phyloP scores from a whole-genome alignment of 2,113 vertebrate genomes.

The Alligator mississippiensis region DNA sequence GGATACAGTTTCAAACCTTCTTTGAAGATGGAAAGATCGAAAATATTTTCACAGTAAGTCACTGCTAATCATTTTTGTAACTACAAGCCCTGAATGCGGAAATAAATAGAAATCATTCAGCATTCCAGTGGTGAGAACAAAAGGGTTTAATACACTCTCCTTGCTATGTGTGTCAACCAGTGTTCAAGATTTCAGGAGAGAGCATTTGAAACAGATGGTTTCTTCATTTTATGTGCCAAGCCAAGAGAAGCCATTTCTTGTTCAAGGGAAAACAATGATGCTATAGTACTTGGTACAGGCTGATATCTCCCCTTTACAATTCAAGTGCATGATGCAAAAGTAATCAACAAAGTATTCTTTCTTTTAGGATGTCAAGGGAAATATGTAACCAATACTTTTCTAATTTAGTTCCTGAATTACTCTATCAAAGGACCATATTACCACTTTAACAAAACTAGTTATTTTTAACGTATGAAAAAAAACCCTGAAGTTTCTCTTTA shows the following conservation, averaged over 20 bases:
- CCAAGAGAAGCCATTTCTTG: constrained; percentile 42
- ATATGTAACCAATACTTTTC: constrained; percentile 24
- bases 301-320: background rate
- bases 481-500: background rate
- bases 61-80: background rate
- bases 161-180: background rate
- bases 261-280: background rate
- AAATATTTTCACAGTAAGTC: background rate
- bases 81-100: constrained; percentile 1
- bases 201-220: constrained; percentile 36
- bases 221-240: constrained; percentile 23
- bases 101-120: background rate
- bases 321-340: constrained; percentile 42
- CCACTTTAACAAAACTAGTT: background rate
- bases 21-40: background rate
- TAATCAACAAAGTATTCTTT: constrained; percentile 51
- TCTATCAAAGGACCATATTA: background rate
- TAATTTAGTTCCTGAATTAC: constrained; percentile 39
- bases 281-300: constrained; percentile 17
- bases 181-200: constrained; percentile 31
- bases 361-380: constrained; percentile 44
- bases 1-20: background rate
- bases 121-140: constrained; percentile 15
- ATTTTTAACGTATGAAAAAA: background rate
- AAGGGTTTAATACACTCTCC: background rate